Evolutionary conservation across 2,113 vertebrate genomes (phyloP).

Genomic region (Cisticola juncidis): DNA sequence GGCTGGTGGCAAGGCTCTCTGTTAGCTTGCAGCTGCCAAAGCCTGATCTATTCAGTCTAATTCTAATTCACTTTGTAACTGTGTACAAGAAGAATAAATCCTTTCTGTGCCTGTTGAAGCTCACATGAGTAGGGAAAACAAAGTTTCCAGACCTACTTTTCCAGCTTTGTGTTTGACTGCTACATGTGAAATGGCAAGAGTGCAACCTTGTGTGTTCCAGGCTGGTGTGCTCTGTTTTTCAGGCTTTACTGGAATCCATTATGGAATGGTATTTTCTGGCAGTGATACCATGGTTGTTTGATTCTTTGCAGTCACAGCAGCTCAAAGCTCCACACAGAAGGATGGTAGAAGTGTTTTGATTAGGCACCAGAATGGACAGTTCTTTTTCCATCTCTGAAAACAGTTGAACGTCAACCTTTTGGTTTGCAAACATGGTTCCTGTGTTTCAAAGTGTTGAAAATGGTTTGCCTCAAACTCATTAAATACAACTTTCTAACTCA

Average conservation of each 20-base stretch:
- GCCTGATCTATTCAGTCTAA: background rate
- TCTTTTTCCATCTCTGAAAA: background rate
- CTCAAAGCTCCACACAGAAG: background rate
- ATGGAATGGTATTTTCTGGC: background rate
- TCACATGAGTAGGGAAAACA: background rate
- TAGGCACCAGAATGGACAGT: fast-evolving
- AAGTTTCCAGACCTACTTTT: background rate
- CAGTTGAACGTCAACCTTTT: background rate
- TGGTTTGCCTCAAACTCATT: background rate
- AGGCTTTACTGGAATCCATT: background rate
- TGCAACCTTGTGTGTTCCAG: background rate
- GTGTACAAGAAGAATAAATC: background rate
- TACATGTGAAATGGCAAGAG: background rate
- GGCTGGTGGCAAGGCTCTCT: background rate
- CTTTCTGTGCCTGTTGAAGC: background rate
- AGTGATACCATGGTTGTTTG: background rate
- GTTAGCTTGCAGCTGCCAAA: background rate
- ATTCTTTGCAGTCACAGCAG: background rate
- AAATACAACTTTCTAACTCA: background rate
- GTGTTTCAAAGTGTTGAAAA: background rate
- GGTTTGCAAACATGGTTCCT: background rate
- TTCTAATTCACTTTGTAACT: background rate
- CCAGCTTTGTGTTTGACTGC: background rate
- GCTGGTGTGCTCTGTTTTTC: background rate
- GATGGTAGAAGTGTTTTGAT: background rate